Conservation (phyloP, 53 echinoderm and acorn worm species). For the Holothuria leucospilota region DNA sequence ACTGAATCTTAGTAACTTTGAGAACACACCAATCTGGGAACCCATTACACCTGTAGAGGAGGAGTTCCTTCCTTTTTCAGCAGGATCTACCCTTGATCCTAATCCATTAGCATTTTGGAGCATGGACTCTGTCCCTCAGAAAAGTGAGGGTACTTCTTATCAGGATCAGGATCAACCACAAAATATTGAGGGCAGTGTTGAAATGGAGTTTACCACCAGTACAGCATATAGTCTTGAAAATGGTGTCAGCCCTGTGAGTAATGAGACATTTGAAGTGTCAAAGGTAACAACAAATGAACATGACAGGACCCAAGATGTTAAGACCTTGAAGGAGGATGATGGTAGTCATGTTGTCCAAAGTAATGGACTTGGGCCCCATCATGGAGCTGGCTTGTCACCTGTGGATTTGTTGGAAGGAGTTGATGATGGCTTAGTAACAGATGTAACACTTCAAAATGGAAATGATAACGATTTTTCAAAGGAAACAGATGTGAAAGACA, state of each 20-base stretch:
- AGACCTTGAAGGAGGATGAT: too few species aligned
- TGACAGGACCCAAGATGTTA: background rate
- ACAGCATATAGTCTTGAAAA: constrained; percentile 16
- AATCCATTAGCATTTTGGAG: constrained; percentile 50
- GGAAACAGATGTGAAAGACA: constrained; percentile 11
- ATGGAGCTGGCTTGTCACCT: constrained; percentile 39
- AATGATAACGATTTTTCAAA: background rate
- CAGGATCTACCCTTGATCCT: constrained; percentile 16
- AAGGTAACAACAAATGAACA: constrained; percentile 10
- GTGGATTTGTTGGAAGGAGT: constrained; percentile 67
- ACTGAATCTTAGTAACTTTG: constrained; percentile 38
- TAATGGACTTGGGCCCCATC: constrained; percentile 29
- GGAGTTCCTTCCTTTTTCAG: constrained; percentile 69
- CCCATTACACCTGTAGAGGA: constrained; percentile 93
- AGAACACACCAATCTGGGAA: constrained; percentile 90
- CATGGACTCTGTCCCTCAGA: constrained; percentile 39
- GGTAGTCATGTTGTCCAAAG: background rate
- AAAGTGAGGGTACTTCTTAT: constrained; percentile 21
- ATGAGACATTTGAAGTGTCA: background rate
- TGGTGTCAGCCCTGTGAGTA: background rate
- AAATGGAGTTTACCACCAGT: constrained; percentile 33
- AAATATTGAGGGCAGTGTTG: constrained; percentile 51
- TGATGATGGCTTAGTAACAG: constrained; percentile 32
- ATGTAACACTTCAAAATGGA: constrained; percentile 6
- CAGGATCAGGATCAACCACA: constrained; percentile 56